Conservation (phyloP, 2,888 invertebrate genomes). For the Nasonia oneida region DNA sequence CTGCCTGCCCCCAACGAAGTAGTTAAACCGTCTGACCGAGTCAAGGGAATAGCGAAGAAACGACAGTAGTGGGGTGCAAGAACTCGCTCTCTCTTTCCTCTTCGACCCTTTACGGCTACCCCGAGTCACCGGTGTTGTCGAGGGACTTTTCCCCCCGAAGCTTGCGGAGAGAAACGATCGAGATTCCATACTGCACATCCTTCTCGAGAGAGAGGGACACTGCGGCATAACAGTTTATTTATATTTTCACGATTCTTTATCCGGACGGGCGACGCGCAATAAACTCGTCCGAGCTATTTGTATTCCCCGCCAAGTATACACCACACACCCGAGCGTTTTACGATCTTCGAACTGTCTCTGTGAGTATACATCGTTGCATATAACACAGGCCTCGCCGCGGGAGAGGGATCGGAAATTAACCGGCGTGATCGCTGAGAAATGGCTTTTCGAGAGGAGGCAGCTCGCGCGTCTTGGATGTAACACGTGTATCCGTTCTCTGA, state of each 20-base stretch:
- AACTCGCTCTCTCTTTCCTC: background rate
- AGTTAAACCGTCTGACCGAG: constrained; percentile 49
- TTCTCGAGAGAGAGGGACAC: background rate
- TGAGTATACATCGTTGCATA: background rate
- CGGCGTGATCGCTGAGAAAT: background rate
- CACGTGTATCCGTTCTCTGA: background rate
- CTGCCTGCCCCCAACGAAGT: constrained; percentile 9
- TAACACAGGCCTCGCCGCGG: background rate
- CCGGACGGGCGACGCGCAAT: background rate
- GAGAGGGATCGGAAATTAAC: constrained; percentile 2
- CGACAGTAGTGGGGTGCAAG: background rate
- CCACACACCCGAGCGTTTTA: background rate
- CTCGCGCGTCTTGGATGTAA: background rate
- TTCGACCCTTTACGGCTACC: constrained; percentile 40
- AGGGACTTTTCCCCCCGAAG: background rate
- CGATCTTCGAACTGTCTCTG: background rate
- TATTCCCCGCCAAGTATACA: background rate
- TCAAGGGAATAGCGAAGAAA: constrained; percentile 4
- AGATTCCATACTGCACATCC: background rate
- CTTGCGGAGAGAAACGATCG: background rate
- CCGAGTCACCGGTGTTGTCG: background rate
- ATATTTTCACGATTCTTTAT: background rate
- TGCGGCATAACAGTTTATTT: background rate
- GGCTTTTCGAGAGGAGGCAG: background rate
- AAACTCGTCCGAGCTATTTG: background rate